Conservation (phyloP, 92 coral and sea anemone species). For the Zoanthus solanderi region DNA sequence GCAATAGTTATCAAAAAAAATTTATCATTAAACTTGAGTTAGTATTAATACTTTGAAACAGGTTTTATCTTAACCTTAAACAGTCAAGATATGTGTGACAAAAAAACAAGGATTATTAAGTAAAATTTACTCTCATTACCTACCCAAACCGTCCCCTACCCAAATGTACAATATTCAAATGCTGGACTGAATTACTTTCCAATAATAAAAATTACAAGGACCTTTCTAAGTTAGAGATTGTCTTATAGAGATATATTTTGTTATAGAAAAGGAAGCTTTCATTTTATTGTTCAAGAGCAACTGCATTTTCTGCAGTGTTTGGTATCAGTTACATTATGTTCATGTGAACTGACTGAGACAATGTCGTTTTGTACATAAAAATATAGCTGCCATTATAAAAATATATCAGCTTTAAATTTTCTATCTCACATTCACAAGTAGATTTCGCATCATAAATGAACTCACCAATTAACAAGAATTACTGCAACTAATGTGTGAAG, state of each 20-base stretch:
- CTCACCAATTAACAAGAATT: not conserved
- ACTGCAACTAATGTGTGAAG: not conserved
- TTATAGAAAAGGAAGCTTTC: conserved; percentile 10
- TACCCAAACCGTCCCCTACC: not conserved
- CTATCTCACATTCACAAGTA: conserved; percentile 18
- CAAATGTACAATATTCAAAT: conserved; percentile 7
- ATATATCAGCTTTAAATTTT: conserved; percentile 1
- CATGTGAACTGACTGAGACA: conserved; percentile 6
- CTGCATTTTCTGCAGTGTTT: conserved; percentile 1
- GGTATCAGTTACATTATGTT: conserved; percentile 9
- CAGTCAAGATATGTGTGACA: too few species aligned
- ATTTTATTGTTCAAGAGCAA: not conserved
- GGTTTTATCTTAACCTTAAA: too few species aligned
- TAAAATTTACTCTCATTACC: too few species aligned
- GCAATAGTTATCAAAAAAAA: not conserved
- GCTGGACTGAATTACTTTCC: not conserved
- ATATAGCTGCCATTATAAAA: conserved; percentile 1
- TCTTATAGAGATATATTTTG: not conserved
- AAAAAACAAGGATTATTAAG: too few species aligned
- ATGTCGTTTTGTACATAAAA: conserved; percentile 10
- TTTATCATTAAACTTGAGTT: not conserved
- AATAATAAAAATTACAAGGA: not conserved
- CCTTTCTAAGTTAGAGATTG: not conserved
- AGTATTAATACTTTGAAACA: too few species aligned
- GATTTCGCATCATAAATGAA: not conserved